Percentiles rank a stretch among this genome's conserved stretches.
Conservation (phyloP, 2,888 invertebrate genomes). For the Callosobruchus maculatus region DNA sequence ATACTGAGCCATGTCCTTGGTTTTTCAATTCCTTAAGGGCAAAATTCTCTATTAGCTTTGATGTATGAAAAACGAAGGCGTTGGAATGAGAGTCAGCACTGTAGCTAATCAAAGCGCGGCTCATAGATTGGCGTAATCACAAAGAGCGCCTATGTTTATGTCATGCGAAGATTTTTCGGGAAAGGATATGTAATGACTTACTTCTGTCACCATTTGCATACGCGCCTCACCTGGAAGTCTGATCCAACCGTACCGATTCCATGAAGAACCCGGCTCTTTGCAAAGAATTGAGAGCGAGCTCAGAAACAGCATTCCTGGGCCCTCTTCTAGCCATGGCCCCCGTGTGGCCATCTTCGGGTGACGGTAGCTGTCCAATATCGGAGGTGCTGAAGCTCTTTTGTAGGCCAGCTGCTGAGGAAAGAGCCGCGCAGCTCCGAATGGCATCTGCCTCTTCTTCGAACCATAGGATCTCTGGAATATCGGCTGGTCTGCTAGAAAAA, state of each 20-base stretch:
- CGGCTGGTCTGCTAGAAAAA: slow-evolving; percentile 52
- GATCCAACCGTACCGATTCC: slow-evolving; percentile 58
- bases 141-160: no score
- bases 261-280: slow-evolving; percentile 54
- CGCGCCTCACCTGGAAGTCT: slow-evolving; percentile 36
- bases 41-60: no score
- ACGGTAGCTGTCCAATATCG: slow-evolving; percentile 64
- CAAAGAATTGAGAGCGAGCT: slow-evolving; percentile 57
- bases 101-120: no score
- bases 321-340: slow-evolving; percentile 30
- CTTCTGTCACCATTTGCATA: no score
- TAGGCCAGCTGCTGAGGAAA: slow-evolving; percentile 76
- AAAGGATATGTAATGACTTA: no score
- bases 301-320: slow-evolving; percentile 53
- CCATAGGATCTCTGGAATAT: slow-evolving; percentile 62
- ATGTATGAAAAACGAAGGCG: no score
- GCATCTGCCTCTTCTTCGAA: slow-evolving; percentile 75
- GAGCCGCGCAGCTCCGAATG: slow-evolving; percentile 74
- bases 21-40: no score
- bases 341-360: slow-evolving; percentile 49
- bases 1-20: no score
- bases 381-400: slow-evolving; percentile 81
- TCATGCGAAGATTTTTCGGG: no score
- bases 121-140: no score
- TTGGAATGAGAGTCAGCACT: no score